Base-by-base conservation (phyloP, 2,888 invertebrate genomes). In the Timema cristinae region DNA sequence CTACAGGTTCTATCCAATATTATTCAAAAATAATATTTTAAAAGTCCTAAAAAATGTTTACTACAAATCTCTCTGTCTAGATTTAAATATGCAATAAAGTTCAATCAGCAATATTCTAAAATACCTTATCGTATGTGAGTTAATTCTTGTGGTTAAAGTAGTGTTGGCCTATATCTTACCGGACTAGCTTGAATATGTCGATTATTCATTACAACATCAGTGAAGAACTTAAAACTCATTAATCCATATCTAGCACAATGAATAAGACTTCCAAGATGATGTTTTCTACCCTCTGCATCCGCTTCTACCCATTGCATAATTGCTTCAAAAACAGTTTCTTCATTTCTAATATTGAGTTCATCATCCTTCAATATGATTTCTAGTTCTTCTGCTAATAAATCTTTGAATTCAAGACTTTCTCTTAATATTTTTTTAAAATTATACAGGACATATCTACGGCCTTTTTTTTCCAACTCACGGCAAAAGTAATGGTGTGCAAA, bases 261-360 rank as follows among this genome's bases (percentile, higher is more conserved):
- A 72, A 91, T 80, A 67, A 91, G 81, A n/a, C 84, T 82, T n/a
- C 87, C 83, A 74, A 91, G 82, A 78, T 86, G 82, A 50, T 80
- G 79, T 77, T 83, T 84, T 77, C 91, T 84, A 71, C 83, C 84
- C 66, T 83, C 82, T 47, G 85, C 81, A 73, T 88, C 86, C 76
- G 86, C 85, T 77, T 89, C 88, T 49, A 90, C 83, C 93, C 93
- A 93, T 68, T 85, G 85, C 80, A 89, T 86, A 15, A 91, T 85
- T 6, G 91, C 90, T 80, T 91, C 89, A 81, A 91, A 92, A 11
- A 91, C 91, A 72, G 87, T 84, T 81, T 91, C 90, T 82, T 93
- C 93, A 77, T 86, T 87, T 73, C 86, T 85, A 32, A 90, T 88
- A 81, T 92, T 92, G 68, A 93, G 81, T 78, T 89, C 88, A 78